Percentiles rank a stretch among this genome's conserved stretches.
These are phyloP conservation scores for Penaeus indicus DNA, from an alignment of 1,140 invertebrate species.

Conservation along the genomic window DNA sequence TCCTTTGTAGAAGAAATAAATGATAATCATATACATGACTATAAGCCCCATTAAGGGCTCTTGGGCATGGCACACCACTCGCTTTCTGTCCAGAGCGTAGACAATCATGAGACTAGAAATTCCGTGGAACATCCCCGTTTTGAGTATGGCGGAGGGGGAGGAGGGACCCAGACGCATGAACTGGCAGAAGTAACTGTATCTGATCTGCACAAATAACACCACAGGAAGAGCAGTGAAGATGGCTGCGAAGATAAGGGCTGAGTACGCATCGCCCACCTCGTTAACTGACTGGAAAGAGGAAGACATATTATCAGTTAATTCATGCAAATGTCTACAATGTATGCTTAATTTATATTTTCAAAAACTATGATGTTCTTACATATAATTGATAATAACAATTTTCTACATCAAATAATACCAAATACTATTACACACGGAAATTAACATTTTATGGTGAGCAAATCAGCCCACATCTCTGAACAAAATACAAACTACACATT, in stretches of 20 bases:
- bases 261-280: conserved; percentile 57
- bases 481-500: no score
- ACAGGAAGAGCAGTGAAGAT: conserved; percentile 49
- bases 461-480: no score
- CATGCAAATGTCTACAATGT: not conserved
- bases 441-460: no score
- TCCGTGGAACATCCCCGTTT: conserved; percentile 50
- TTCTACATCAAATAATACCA: no score
- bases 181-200: conserved; percentile 57
- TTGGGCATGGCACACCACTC: conserved; percentile 62
- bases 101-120: conserved; percentile 53
- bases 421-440: no score
- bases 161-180: conserved; percentile 31
- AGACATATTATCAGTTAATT: not conserved
- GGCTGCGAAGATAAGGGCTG: conserved; percentile 54
- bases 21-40: conserved; percentile 64
- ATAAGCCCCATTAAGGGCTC: conserved; percentile 63
- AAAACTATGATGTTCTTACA: not conserved
- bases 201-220: conserved; percentile 37
- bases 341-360: not conserved
- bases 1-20: conserved; percentile 65
- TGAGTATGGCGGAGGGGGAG: conserved; percentile 22
- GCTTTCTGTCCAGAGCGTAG: conserved; percentile 60
- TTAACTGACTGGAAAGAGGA: conserved; percentile 52
- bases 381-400: no score